These are phyloP conservation scores for Malurus elegans DNA, from an alignment of 2,113 vertebrate species.

Conservation along the genomic window DNA sequence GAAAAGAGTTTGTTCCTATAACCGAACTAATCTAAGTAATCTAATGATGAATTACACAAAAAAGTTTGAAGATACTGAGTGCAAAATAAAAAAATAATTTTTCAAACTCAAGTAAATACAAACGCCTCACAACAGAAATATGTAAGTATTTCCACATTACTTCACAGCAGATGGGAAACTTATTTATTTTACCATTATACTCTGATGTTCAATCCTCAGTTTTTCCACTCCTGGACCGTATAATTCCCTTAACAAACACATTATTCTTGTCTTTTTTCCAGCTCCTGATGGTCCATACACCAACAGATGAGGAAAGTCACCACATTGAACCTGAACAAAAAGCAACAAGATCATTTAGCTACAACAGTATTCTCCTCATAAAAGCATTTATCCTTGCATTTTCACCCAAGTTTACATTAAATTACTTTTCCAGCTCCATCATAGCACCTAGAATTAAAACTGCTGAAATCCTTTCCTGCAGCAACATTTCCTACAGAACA, in stretches of 20 bases:
- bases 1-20: not conserved
- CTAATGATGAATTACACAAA: not conserved
- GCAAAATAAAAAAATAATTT: not conserved
- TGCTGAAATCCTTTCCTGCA: not conserved
- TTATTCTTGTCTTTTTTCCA: constrained; percentile 97
- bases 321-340: constrained; percentile 86
- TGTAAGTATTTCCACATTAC: not conserved
- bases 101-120: not conserved
- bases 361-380: not conserved
- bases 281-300: constrained; percentile 95
- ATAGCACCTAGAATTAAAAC: not conserved
- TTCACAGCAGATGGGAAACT: not conserved
- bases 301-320: constrained; percentile 94
- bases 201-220: constrained; percentile 94
- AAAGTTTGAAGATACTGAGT: not conserved
- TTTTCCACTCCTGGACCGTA: constrained; percentile 96
- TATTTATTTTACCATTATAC: constrained; percentile 82
- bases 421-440: not conserved
- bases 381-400: not conserved
- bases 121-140: not conserved
- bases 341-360: not conserved
- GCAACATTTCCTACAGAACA: not conserved
- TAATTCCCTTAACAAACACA: constrained; percentile 92
- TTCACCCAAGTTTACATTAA: not conserved
- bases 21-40: not conserved